A percentile compares a stretch with the other conserved stretches of the same genome.
Conservation (phyloP, 2,888 invertebrate species). For the Ormyrus rosae region DNA sequence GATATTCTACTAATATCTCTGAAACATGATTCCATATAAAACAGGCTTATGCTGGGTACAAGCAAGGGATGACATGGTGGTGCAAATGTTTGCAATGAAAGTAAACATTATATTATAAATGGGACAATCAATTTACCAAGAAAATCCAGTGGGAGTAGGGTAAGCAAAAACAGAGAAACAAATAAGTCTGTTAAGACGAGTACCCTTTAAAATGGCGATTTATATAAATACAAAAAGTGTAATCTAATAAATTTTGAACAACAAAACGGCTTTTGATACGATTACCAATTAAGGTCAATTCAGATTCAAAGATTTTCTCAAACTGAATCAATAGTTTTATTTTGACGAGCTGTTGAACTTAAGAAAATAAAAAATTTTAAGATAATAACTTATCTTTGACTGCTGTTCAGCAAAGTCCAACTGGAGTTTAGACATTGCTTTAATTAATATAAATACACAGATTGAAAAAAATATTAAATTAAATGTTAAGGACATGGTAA, state of each 20-base stretch:
- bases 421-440: constrained; percentile 70
- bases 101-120: constrained; percentile 64
- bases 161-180: constrained; percentile 76
- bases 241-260: constrained; percentile 33
- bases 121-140: constrained; percentile 76
- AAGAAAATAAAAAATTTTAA: constrained; percentile 49
- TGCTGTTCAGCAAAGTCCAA: constrained; percentile 64
- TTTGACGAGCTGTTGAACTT: constrained; percentile 34
- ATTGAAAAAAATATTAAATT: constrained; percentile 1
- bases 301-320: constrained; percentile 1
- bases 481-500: not conserved
- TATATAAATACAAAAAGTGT: constrained; percentile 17
- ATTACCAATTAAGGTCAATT: constrained; percentile 7
- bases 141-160: constrained; percentile 75
- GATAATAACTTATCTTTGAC: constrained; percentile 42
- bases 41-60: constrained; percentile 70
- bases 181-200: constrained; percentile 67
- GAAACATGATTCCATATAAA: constrained; percentile 72
- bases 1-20: constrained; percentile 66
- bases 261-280: constrained; percentile 2
- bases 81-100: constrained; percentile 59
- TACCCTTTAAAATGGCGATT: constrained; percentile 28
- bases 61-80: constrained; percentile 56
- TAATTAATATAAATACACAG: constrained; percentile 41
- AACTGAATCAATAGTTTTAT: constrained; percentile 9